These are phyloP conservation scores for Endomychus coccineus DNA, from an alignment of 2,888 invertebrate genomes.

Conservation along the genomic window DNA sequence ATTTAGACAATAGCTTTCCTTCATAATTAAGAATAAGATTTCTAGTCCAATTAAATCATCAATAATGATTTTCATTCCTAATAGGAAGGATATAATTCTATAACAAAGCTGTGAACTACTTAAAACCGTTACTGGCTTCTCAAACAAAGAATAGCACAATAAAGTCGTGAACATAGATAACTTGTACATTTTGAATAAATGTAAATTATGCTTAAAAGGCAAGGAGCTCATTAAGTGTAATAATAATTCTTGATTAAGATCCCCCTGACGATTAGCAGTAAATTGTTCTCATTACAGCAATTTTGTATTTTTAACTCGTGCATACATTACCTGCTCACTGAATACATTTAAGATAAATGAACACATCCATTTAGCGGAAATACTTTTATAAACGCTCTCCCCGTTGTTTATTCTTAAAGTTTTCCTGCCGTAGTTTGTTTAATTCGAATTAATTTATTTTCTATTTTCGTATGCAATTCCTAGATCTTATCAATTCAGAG, in stretches of 20 bases:
- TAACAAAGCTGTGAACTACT: too few species aligned
- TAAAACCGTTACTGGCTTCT: too few species aligned
- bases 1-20: too few species aligned
- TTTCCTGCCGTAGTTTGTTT: slow-evolving; percentile 27
- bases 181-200: slow-evolving; percentile 30
- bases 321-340: slow-evolving; percentile 45
- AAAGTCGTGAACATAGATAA: too few species aligned
- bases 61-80: too few species aligned
- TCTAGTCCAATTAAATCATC: too few species aligned
- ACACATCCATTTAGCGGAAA: slow-evolving; percentile 40
- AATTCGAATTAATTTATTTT: too few species aligned
- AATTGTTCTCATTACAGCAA: slow-evolving; percentile 48
- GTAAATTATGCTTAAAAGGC: slow-evolving; percentile 38
- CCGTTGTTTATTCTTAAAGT: slow-evolving; percentile 11
- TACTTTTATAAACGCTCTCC: slow-evolving; percentile 27
- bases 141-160: too few species aligned
- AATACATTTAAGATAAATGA: slow-evolving; percentile 42
- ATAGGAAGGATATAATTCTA: too few species aligned
- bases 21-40: too few species aligned
- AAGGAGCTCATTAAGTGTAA: slow-evolving; percentile 43
- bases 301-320: slow-evolving; percentile 47
- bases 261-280: slow-evolving; percentile 46
- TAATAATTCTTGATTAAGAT: slow-evolving; percentile 46
- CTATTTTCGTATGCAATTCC: too few species aligned
- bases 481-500: too few species aligned